Evolutionary conservation across 1,140 invertebrate genomes (phyloP).

Genomic region (Heliconius eleuchia): DNA sequence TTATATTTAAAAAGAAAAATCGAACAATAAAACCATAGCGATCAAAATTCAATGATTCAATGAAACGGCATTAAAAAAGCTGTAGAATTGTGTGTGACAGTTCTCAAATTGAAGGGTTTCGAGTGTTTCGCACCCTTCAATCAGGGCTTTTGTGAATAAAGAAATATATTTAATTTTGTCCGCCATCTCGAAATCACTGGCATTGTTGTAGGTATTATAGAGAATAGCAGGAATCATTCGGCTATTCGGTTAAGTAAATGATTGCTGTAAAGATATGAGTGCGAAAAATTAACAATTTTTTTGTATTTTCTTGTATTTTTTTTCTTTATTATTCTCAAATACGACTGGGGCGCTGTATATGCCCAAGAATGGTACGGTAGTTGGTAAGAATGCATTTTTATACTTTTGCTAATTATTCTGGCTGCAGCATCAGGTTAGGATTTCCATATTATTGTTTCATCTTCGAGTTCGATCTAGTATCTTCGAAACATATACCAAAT

Average conservation of each 20-base stretch:
- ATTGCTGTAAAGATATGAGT: background rate
- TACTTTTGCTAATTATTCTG: too few species aligned
- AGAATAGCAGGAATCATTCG: background rate
- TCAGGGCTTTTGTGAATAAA: slow-evolving; percentile 35
- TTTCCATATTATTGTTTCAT: too few species aligned
- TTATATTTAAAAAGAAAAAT: background rate
- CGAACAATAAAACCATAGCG: background rate
- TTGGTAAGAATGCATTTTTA: too few species aligned
- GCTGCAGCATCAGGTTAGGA: too few species aligned
- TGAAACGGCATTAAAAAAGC: slow-evolving; percentile 8
- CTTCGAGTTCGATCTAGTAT: too few species aligned
- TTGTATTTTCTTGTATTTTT: background rate
- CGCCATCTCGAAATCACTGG: slow-evolving; percentile 3
- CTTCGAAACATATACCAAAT: too few species aligned
- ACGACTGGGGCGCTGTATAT: too few species aligned
- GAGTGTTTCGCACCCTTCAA: slow-evolving; percentile 36
- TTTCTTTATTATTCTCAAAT: too few species aligned
- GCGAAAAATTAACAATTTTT: too few species aligned
- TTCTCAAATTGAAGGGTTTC: slow-evolving; percentile 39
- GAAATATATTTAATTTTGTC: slow-evolving; percentile 38
- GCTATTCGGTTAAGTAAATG: background rate
- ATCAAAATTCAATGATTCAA: background rate
- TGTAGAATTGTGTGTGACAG: slow-evolving; percentile 37
- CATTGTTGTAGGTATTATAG: background rate
- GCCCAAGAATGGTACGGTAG: too few species aligned